These are phyloP conservation scores for Iphiclides podalirius DNA, from an alignment of 2,888 invertebrate species.

Conservation along the genomic window DNA sequence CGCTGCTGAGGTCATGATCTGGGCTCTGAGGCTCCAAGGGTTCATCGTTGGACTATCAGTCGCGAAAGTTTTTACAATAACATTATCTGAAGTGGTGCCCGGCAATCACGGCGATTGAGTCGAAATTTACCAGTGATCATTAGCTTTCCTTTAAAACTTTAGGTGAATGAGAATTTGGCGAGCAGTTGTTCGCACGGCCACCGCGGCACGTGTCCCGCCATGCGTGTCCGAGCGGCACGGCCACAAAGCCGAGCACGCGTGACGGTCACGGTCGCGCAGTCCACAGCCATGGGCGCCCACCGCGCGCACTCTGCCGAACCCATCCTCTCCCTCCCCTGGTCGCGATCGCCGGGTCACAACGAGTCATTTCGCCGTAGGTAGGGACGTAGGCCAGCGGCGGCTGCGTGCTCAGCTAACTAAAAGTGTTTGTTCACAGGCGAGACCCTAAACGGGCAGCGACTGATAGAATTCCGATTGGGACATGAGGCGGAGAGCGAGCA, in stretches of 20 bases:
- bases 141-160: background rate
- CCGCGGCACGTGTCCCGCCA: slow-evolving; percentile 46
- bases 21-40: background rate
- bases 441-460: slow-evolving; percentile 89
- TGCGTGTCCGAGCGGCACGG: slow-evolving; percentile 36
- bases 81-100: slow-evolving; percentile 4
- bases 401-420: background rate
- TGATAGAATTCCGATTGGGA: slow-evolving; percentile 91
- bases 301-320: slow-evolving; percentile 48
- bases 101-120: slow-evolving; percentile 36
- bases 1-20: background rate
- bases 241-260: slow-evolving; percentile 35
- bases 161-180: slow-evolving; percentile 20
- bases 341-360: slow-evolving; percentile 19
- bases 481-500: slow-evolving; percentile 77
- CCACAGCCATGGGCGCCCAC: slow-evolving; percentile 68
- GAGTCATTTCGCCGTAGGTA: slow-evolving; percentile 60
- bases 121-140: background rate
- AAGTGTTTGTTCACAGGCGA: slow-evolving; percentile 81
- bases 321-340: slow-evolving; percentile 3
- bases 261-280: slow-evolving; percentile 57
- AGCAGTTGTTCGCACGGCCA: slow-evolving; percentile 54
- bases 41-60: slow-evolving; percentile 6
- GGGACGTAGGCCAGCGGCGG: background rate
- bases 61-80: background rate